Base-by-base conservation (phyloP, 2,113 vertebrate species). In the Siphamia tubifer region DNA sequence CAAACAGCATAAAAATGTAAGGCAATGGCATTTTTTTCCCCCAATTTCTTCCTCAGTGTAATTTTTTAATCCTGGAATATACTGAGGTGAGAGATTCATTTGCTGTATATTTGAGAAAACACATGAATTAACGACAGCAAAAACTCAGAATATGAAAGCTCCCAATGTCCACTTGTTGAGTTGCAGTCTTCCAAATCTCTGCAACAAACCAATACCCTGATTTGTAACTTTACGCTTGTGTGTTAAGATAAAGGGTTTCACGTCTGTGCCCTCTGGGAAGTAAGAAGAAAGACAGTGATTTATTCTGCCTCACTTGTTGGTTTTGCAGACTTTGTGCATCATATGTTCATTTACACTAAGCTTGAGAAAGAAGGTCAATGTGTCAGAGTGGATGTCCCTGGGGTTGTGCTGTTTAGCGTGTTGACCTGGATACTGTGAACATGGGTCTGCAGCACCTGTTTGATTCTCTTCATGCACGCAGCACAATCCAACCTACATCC, bases 311-410 rank as follows among this genome's bases (percentile, higher is more conserved):
- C 61, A 35, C 65, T 80, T 32, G 70, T n/a, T 55, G n/a, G 67
- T 56, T 45, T 57, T 56, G 73, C 77, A 39, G 63, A 82, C 53
- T 79, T 31, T 72, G 67, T 65, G 67, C 81, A 71, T 83, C 83
- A 83, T 84, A 79, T 86, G 81, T 86, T 87, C 8, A 79, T 87
- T 77, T 81, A 74, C 60, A 57, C 73, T 53, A 3, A 69, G 78
- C 51, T 39, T 85, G 81, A 68, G 87, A 81, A 88, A 89, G 17
- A 80, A 68, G 88, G 88, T 87, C 78, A 87, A 61, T 83, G 82
- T 90, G 82, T 87, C 81, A 81, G 52, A 13, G 76, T 42, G 40
- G 68, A 40, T 70, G 45, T 85, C 76, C 67, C n/a, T 5, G 15
- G 68, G 75, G 82, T 67, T 82, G 45, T 31, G 63, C 52, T 60